Evolutionary conservation across 2,888 invertebrate genomes (phyloP).

Genomic region (Empis stercorea): DNA sequence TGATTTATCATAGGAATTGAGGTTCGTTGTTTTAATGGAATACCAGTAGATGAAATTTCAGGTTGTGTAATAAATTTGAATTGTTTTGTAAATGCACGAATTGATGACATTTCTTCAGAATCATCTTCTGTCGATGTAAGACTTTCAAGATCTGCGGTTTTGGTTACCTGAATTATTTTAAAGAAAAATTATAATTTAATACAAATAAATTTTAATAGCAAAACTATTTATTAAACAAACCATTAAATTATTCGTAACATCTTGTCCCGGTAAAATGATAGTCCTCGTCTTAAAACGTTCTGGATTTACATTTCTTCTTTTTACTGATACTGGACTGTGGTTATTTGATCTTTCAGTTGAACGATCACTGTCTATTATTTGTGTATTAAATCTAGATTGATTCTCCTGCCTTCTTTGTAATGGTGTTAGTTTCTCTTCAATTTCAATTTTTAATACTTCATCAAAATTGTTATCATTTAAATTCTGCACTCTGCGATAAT

Average conservation of each 20-base stretch:
- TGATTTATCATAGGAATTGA: conserved; percentile 7
- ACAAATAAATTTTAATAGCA: neutral
- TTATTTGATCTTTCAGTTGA: conserved; percentile 8
- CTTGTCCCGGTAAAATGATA: conserved; percentile 25
- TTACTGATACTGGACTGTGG: conserved; percentile 8
- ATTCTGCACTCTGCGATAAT: conserved; percentile 18
- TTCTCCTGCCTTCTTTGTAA: conserved; percentile 54
- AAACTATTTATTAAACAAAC: neutral
- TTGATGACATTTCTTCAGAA: conserved; percentile 24
- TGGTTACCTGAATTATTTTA: conserved; percentile 9
- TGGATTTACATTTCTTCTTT: conserved; percentile 46
- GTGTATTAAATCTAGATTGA: conserved; percentile 57
- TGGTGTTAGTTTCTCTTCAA: conserved; percentile 34
- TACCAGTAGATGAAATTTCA: conserved; percentile 26
- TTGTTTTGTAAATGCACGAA: conserved; percentile 27
- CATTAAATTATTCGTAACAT: neutral
- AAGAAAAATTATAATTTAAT: neutral
- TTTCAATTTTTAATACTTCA: conserved; percentile 31
- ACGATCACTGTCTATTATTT: conserved; percentile 33
- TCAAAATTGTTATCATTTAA: conserved; percentile 30
- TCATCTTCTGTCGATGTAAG: conserved; percentile 16
- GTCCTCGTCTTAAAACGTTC: conserved; percentile 65
- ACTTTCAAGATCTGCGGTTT: conserved; percentile 12
- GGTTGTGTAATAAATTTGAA: conserved; percentile 26
- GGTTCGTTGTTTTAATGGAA: conserved; percentile 5